Base-by-base conservation (phyloP, 2,797 vertebrate genomes). In the Loris lydekkerianus region DNA sequence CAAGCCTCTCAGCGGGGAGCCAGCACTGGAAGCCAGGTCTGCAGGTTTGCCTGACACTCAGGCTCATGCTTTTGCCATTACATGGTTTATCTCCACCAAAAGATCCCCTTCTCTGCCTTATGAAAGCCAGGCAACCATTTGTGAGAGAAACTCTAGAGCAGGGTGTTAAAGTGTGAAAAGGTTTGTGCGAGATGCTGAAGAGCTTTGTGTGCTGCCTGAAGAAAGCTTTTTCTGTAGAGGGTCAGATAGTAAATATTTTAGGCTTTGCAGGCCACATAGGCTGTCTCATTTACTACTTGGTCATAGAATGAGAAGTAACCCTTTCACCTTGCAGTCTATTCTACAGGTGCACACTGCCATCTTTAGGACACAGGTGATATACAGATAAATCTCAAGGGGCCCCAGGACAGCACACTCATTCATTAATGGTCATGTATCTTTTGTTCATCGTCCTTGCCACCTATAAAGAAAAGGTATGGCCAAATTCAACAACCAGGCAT, bases 401-500 rank as follows among this genome's bases (percentile, higher is more conserved):
- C 31, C 23, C 67, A 29, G 5, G 31, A 92, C 17, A 88, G 15
- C 40, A 56, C 10, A 49, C 27, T 53, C 18, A 78, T 34, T 85
- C 31, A 82, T 65, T 58, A 46, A 63, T 0, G 20, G 56, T n/a
- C 60, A 80, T 60, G n/a, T 77, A 53, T 87, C 65, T 60, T 90
- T 86, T 80, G 31, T 73, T 53, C 85, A 46, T 3, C 72, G 10
- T 61, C 46, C 37, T 86, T 90, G 21, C 31, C 82, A 34, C 31
- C 37, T 34, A 58, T 15, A 86, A 75, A 13, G 40, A 91, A 93
- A 93, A 87, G 31, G 75, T 21, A 78, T 11, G 20, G 53, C 46
- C 89, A 80, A 69, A 93, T 81, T 95, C 56, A 88, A 90, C 23
- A 46, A 61, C 7, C 25, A 91, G 58, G 69, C 34, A 90, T 67